phyloP scores from a whole-genome alignment of 2,888 invertebrate genomes.

The Scaeva pyrastri region DNA sequence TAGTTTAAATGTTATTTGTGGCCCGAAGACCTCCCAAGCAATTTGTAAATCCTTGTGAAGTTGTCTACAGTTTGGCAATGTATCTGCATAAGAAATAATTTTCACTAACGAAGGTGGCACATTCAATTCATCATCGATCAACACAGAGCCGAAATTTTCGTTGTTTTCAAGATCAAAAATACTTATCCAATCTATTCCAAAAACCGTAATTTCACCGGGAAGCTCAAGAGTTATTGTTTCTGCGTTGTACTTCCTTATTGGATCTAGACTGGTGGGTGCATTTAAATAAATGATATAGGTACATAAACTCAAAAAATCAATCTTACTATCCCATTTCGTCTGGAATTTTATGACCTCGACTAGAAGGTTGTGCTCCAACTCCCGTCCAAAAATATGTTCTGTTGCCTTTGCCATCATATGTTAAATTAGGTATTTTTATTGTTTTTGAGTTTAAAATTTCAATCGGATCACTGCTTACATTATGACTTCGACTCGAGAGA shows the following conservation, averaged over 20 bases:
- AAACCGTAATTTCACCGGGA: conserved; percentile 92
- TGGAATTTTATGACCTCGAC: conserved; percentile 92
- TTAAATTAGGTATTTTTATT: conserved; percentile 90
- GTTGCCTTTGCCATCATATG: conserved; percentile 90
- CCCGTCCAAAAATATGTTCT: conserved; percentile 95
- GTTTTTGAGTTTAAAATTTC: conserved; percentile 92
- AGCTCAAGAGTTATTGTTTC: conserved; percentile 90
- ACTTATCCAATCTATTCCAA: conserved; percentile 93
- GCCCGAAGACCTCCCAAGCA: conserved; percentile 96
- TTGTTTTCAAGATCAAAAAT: conserved; percentile 89
- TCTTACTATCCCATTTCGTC: conserved; percentile 97
- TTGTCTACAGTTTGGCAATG: conserved; percentile 93
- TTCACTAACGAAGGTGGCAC: conserved; percentile 93
- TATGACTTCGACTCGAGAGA: conserved; percentile 87
- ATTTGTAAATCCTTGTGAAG: conserved; percentile 93
- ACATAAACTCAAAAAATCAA: no score
- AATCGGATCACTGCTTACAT: conserved; percentile 89
- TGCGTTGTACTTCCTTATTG: conserved; percentile 89
- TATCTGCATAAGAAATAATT: conserved; percentile 86
- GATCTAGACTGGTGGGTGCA: no score
- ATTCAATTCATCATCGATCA: conserved; percentile 92
- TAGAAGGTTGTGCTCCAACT: conserved; percentile 93
- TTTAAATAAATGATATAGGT: no score
- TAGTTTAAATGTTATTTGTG: conserved; percentile 92
- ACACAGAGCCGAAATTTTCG: conserved; percentile 89